Evolutionary conservation across 2,888 invertebrate species (phyloP).

Genomic region (Lordiphosa andalusiaca): DNA sequence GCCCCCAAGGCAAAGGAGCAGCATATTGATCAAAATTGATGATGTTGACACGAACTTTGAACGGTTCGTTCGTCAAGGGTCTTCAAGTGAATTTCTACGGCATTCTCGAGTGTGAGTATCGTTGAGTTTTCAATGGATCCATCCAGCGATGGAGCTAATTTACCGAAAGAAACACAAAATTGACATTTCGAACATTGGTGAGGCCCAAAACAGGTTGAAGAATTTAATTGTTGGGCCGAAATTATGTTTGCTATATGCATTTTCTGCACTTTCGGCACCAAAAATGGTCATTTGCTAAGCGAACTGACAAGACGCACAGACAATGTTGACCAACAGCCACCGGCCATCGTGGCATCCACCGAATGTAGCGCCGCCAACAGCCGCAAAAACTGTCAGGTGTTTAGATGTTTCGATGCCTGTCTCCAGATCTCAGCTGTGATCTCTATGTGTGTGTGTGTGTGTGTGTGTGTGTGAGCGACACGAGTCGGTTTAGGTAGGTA

Average conservation of each 20-base stretch:
- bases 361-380: constrained; percentile 63
- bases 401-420: constrained; percentile 47
- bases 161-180: constrained; percentile 2
- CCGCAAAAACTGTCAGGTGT: constrained; percentile 68
- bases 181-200: constrained; percentile 24
- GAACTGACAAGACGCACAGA: constrained; percentile 27
- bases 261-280: constrained; percentile 42
- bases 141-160: constrained; percentile 30
- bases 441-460: not conserved
- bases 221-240: constrained; percentile 36
- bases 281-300: constrained; percentile 61
- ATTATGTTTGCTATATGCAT: constrained; percentile 26
- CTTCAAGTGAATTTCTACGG: constrained; percentile 40
- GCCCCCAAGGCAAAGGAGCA: constrained; percentile 58
- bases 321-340: constrained; percentile 3
- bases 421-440: constrained; percentile 9
- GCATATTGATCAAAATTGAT: constrained; percentile 75
- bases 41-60: constrained; percentile 75
- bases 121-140: constrained; percentile 26
- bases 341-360: constrained; percentile 29
- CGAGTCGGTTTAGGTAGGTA: constrained; percentile 7
- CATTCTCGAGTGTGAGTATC: constrained; percentile 64
- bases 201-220: constrained; percentile 16
- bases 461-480: constrained; percentile 2
- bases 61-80: constrained; percentile 47